These are phyloP conservation scores for Arctopsyche grandis DNA, from an alignment of 1,140 invertebrate species.

Conservation along the genomic window DNA sequence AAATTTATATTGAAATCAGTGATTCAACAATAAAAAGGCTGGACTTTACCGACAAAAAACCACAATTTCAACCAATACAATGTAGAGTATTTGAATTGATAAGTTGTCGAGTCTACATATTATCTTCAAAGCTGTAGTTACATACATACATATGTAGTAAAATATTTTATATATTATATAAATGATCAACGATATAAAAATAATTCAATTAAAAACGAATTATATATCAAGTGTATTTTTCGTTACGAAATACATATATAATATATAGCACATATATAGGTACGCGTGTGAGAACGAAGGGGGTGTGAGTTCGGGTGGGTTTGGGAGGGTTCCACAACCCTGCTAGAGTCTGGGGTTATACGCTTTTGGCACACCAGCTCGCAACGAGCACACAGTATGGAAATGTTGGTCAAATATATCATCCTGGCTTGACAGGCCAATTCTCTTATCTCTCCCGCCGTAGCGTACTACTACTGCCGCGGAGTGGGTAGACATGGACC, in stretches of 20 bases:
- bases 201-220: too few species aligned
- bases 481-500: constrained; percentile 47
- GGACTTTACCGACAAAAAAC: too few species aligned
- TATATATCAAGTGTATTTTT: too few species aligned
- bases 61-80: too few species aligned
- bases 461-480: constrained; percentile 60
- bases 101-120: too few species aligned
- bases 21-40: too few species aligned
- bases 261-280: too few species aligned
- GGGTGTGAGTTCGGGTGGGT: background rate
- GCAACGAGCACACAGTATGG: constrained; percentile 69
- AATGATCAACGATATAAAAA: too few species aligned
- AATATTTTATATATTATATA: too few species aligned
- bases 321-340: background rate
- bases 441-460: constrained; percentile 80
- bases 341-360: constrained; percentile 46
- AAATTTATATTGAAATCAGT: too few species aligned
- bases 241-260: too few species aligned
- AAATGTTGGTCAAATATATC: constrained; percentile 89
- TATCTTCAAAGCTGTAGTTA: background rate
- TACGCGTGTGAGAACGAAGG: background rate
- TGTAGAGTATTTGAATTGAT: too few species aligned
- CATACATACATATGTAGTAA: background rate
- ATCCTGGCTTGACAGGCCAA: constrained; percentile 86
- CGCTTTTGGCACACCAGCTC: constrained; percentile 53